Percentiles rank a stretch among this genome's conserved stretches.
phyloP scores from a whole-genome alignment of 2,113 vertebrate genomes.

The Lates calcarifer region DNA sequence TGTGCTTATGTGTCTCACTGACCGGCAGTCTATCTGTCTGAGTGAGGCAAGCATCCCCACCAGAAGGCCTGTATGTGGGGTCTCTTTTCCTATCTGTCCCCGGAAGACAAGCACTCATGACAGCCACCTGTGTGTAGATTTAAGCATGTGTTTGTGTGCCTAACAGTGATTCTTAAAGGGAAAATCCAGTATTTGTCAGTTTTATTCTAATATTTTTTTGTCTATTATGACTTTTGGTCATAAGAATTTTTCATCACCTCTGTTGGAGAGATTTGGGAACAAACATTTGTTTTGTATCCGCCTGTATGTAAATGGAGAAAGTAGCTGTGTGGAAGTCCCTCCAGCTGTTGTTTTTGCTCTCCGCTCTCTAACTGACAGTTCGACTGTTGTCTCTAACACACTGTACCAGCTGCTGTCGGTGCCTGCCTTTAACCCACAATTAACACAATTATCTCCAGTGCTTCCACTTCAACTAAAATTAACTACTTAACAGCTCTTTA shows the following conservation, averaged over 20 bases:
- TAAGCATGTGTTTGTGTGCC: neutral
- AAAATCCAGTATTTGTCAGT: neutral
- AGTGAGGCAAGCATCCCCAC: slow-evolving; percentile 32
- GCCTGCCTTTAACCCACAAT: neutral
- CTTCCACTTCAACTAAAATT: neutral
- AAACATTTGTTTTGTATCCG: neutral
- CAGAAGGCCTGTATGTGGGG: slow-evolving; percentile 45
- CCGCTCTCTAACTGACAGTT: neutral
- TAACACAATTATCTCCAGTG: neutral
- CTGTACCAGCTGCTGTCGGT: neutral
- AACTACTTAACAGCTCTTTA: neutral
- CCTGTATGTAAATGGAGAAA: neutral
- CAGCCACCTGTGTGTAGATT: neutral
- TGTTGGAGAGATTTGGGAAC: neutral
- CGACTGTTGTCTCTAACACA: neutral
- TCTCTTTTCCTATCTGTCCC: slow-evolving; percentile 19
- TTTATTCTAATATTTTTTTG: neutral
- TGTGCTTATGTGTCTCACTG: slow-evolving; percentile 41
- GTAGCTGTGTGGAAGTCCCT: neutral
- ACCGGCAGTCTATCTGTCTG: slow-evolving; percentile 58
- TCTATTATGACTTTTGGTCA: neutral
- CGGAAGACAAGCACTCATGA: neutral
- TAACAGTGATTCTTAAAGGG: neutral
- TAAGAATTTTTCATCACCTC: neutral
- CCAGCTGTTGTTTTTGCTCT: neutral